Evolutionary conservation across 2,113 vertebrate genomes (phyloP).

Genomic region (Chamaea fasciata): DNA sequence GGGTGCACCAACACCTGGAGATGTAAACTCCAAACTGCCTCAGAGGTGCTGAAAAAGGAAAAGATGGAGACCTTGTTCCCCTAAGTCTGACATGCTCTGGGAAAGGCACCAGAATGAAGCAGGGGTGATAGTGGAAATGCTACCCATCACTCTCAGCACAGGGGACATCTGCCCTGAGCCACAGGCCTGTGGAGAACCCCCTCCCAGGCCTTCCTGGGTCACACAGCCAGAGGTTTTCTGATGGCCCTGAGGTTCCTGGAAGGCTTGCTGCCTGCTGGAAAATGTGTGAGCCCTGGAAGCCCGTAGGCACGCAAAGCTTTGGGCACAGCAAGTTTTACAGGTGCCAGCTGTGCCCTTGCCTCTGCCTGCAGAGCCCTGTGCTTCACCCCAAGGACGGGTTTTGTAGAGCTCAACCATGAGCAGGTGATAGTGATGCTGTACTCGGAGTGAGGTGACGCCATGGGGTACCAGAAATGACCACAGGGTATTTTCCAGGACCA

Average conservation of each 20-base stretch:
- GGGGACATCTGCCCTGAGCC: constrained; percentile 75
- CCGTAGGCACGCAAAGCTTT: rapidly evolving
- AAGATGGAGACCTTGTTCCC: neutral
- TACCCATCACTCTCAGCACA: neutral
- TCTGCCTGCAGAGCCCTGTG: neutral
- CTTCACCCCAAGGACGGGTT: neutral
- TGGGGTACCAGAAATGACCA: neutral
- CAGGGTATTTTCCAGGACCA: neutral
- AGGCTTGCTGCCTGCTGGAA: constrained; percentile 74
- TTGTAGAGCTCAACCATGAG: neutral
- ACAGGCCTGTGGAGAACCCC: constrained; percentile 70
- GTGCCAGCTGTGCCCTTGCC: neutral
- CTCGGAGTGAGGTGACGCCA: rapidly evolving
- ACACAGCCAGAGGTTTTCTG: constrained; percentile 67
- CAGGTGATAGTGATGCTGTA: neutral
- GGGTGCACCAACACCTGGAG: neutral
- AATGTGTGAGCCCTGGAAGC: no score
- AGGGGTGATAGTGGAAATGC: neutral
- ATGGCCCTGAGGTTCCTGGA: constrained; percentile 73
- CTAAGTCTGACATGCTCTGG: neutral
- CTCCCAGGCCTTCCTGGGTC: constrained; percentile 46
- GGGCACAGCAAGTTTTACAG: neutral
- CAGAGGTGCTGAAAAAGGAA: neutral
- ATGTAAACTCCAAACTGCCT: neutral
- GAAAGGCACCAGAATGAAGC: neutral